Evolutionary conservation across 2,888 invertebrate genomes (phyloP).

Genomic region (Allophyes oxyacanthae): DNA sequence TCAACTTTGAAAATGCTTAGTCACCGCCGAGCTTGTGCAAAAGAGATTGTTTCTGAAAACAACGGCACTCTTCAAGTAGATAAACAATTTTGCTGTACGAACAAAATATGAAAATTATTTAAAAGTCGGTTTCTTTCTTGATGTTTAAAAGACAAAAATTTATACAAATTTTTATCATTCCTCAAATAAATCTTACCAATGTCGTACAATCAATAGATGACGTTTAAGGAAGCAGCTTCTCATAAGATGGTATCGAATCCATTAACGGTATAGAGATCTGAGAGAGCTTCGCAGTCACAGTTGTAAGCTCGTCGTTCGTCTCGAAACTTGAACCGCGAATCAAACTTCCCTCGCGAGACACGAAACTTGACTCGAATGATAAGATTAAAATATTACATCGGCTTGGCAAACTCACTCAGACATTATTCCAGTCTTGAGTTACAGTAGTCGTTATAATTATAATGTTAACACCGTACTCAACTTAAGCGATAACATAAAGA

Average conservation of each 20-base stretch:
- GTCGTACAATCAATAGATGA: too few species aligned
- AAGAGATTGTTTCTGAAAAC: slow-evolving; percentile 75
- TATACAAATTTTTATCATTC: too few species aligned
- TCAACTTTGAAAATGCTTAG: slow-evolving; percentile 80
- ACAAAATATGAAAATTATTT: slow-evolving; percentile 25
- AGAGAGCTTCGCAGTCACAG: slow-evolving; percentile 68
- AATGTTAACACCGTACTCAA: slow-evolving; percentile 65
- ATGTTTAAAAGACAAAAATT: too few species aligned
- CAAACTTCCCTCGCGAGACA: slow-evolving; percentile 83
- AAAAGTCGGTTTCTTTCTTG: background rate
- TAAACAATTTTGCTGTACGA: slow-evolving; percentile 43
- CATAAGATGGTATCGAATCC: slow-evolving; percentile 38
- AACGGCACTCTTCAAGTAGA: slow-evolving; percentile 60
- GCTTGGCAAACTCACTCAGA: slow-evolving; percentile 75
- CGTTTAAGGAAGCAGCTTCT: background rate
- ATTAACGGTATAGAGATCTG: slow-evolving; percentile 50
- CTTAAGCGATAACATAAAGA: slow-evolving; percentile 60
- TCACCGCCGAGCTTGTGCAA: slow-evolving; percentile 74
- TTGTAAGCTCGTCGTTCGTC: slow-evolving; percentile 74
- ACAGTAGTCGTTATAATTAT: slow-evolving; percentile 67
- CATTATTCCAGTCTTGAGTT: slow-evolving; percentile 69
- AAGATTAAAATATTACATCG: slow-evolving; percentile 86
- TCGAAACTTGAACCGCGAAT: slow-evolving; percentile 81
- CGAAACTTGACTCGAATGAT: slow-evolving; percentile 83
- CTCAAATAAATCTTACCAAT: too few species aligned